Evolutionary conservation across 1,140 invertebrate genomes (phyloP).

Genomic region (Lysiphlebus fabarum): DNA sequence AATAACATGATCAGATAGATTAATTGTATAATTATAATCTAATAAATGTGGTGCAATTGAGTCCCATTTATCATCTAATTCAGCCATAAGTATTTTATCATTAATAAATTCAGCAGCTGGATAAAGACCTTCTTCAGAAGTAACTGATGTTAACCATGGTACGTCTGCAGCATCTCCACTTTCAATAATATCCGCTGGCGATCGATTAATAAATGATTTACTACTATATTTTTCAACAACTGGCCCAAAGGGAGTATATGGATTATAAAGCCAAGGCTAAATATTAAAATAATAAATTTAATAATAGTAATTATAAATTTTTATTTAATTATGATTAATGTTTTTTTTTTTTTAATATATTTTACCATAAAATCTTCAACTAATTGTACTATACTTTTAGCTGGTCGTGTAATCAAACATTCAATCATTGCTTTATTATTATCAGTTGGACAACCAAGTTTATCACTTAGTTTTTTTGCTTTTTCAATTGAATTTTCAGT

Average conservation of each 20-base stretch:
- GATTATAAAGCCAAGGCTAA: constrained; percentile 27
- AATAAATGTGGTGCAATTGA: constrained; percentile 58
- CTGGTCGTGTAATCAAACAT: constrained; percentile 63
- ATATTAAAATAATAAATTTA: constrained; percentile 15
- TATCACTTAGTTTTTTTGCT: constrained; percentile 60
- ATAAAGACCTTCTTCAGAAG: constrained; percentile 57
- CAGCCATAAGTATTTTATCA: constrained; percentile 47
- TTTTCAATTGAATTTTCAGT: constrained; percentile 62
- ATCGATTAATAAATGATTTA: constrained; percentile 54
- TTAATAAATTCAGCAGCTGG: constrained; percentile 55
- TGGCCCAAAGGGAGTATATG: constrained; percentile 58
- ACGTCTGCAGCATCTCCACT: constrained; percentile 50
- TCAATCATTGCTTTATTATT: constrained; percentile 58
- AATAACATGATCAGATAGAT: constrained; percentile 43
- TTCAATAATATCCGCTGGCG: constrained; percentile 54
- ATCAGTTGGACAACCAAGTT: constrained; percentile 64
- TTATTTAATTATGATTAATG: too few species aligned
- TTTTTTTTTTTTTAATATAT: constrained; percentile 2
- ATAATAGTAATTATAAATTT: not conserved
- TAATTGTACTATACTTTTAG: constrained; percentile 52
- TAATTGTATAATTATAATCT: constrained; percentile 62
- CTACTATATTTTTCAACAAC: constrained; percentile 50
- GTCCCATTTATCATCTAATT: constrained; percentile 60
- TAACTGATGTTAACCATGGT: constrained; percentile 56
- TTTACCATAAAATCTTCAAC: constrained; percentile 44